phyloP scores from a whole-genome alignment of 1,140 invertebrate genomes.

The Aplysia californica region DNA sequence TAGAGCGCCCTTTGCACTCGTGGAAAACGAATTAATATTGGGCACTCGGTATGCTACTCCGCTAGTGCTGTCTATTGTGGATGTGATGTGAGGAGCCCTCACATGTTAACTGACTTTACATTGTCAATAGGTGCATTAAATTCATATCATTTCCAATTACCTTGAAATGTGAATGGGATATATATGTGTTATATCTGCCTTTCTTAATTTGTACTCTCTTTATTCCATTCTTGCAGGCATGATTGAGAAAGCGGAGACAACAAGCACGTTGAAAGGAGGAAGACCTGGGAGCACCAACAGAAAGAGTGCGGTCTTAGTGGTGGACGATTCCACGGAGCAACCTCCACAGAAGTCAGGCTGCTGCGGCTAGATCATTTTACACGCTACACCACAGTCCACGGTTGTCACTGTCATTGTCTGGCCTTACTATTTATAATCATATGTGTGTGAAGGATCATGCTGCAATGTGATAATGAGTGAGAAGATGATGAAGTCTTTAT shows the following conservation, averaged over 20 bases:
- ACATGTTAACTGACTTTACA: not conserved
- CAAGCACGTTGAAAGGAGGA: slow-evolving; percentile 37
- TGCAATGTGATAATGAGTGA: too few relatives aligned
- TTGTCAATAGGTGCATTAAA: not conserved
- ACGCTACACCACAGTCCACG: too few relatives aligned
- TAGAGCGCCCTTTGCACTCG: too few relatives aligned
- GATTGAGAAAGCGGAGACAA: slow-evolving; percentile 65
- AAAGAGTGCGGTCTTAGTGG: slow-evolving; percentile 61
- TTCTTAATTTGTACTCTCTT: not conserved
- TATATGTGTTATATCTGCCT: not conserved
- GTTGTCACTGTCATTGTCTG: too few relatives aligned
- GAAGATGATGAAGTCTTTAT: too few relatives aligned
- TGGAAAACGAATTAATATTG: too few relatives aligned
- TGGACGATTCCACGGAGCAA: slow-evolving; percentile 64
- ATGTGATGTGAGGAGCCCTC: not conserved
- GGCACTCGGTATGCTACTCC: too few relatives aligned
- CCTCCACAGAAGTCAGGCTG: slow-evolving; percentile 52
- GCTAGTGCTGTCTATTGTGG: too few relatives aligned
- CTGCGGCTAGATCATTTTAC: slow-evolving; percentile 39
- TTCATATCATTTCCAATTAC: too few relatives aligned
- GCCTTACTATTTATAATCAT: too few relatives aligned
- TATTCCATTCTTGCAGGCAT: slow-evolving; percentile 54
- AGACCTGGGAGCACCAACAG: slow-evolving; percentile 45
- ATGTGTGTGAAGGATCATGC: too few relatives aligned
- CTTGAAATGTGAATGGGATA: not conserved